These are phyloP conservation scores for Sminthurinus signatus DNA, from an alignment of 1,140 invertebrate genomes.

Conservation along the genomic window DNA sequence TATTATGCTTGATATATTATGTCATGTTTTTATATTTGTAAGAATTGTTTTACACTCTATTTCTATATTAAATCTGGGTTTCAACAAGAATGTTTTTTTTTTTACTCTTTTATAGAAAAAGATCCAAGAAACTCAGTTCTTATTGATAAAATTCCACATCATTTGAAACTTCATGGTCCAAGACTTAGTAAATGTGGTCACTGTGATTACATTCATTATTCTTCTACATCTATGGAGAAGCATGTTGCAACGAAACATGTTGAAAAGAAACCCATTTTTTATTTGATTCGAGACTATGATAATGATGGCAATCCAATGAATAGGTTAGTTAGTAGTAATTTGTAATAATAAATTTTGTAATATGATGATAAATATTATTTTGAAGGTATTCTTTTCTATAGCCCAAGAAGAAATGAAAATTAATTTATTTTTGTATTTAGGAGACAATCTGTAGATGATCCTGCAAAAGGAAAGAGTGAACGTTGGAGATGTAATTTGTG, in stretches of 20 bases:
- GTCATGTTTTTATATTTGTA: too few species aligned
- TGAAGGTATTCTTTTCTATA: too few species aligned
- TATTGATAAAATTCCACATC: constrained; percentile 56
- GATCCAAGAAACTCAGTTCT: constrained; percentile 45
- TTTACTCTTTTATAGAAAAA: constrained; percentile 9
- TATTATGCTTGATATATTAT: too few species aligned
- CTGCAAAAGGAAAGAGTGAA: constrained; percentile 7
- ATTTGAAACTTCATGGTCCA: constrained; percentile 67
- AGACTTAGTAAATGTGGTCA: constrained; percentile 61
- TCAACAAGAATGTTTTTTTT: neutral
- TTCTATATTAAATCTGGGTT: too few species aligned
- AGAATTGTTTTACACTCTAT: too few species aligned
- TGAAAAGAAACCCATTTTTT: constrained; percentile 50
- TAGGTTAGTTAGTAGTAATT: too few species aligned
- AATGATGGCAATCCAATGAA: constrained; percentile 21
- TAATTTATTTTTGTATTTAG: constrained; percentile 9
- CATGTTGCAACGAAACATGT: constrained; percentile 59
- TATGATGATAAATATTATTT: too few species aligned
- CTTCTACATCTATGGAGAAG: constrained; percentile 53
- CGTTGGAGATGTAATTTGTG: constrained; percentile 65
- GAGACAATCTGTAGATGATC: constrained; percentile 8
- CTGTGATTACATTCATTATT: constrained; percentile 57
- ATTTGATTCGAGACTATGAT: constrained; percentile 54
- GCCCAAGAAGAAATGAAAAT: too few species aligned
- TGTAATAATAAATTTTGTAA: too few species aligned